These are phyloP conservation scores for Thymelicus acteon DNA, from an alignment of 2,888 invertebrate species.

Conservation along the genomic window DNA sequence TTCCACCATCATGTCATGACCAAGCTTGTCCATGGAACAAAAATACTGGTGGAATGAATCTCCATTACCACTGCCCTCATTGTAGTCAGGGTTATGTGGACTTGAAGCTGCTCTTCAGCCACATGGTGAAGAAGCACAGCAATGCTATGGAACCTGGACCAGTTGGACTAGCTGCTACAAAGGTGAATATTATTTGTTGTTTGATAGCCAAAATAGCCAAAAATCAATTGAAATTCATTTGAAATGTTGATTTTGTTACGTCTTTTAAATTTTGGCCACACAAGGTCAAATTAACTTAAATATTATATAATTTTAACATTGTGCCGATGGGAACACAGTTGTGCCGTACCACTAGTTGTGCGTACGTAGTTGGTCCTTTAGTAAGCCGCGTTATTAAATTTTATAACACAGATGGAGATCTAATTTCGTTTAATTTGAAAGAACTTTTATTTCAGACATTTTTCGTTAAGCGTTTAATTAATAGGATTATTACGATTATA, in stretches of 20 bases:
- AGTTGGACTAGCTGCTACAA: constrained; percentile 78
- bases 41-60: constrained; percentile 75
- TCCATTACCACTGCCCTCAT: constrained; percentile 79
- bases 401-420: no score
- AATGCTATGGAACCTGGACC: constrained; percentile 71
- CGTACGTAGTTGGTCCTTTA: no score
- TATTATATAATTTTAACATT: no score
- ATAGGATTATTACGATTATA: constrained; percentile 32
- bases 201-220: no score
- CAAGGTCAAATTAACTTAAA: no score
- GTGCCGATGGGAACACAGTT: no score
- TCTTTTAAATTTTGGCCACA: no score
- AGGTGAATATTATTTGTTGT: constrained; percentile 57
- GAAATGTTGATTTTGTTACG: not conserved
- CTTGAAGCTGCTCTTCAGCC: constrained; percentile 74
- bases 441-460: no score
- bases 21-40: constrained; percentile 79
- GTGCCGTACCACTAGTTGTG: no score
- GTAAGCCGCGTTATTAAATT: no score
- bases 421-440: no score
- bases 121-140: constrained; percentile 80
- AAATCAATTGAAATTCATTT: not conserved
- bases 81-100: constrained; percentile 80
- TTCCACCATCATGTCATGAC: constrained; percentile 86
- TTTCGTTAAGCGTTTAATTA: not conserved